Evolutionary conservation across 2,888 invertebrate species (phyloP).

Genomic region (Geophilus truncorum): DNA sequence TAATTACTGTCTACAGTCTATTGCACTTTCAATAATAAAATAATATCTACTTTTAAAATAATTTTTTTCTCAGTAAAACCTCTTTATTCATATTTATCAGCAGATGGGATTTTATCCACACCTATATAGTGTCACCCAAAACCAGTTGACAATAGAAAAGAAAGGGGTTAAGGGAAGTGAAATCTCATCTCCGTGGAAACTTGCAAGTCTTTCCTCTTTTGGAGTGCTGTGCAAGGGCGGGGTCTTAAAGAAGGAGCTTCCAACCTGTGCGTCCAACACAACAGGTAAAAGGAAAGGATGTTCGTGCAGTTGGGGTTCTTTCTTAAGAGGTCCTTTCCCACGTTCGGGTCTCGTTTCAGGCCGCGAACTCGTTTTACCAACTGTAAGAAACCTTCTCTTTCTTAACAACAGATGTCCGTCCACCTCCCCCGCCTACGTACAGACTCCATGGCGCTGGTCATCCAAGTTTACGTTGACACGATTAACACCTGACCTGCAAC

Average conservation of each 20-base stretch:
- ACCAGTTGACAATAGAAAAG: not conserved
- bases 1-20: too few species aligned
- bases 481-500: not conserved
- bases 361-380: slow-evolving; percentile 6
- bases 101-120: not conserved
- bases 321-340: not conserved
- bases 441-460: slow-evolving; percentile 15
- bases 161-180: slow-evolving; percentile 22
- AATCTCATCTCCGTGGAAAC: slow-evolving; percentile 27
- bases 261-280: not conserved
- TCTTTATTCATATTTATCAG: not conserved
- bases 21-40: too few species aligned
- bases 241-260: not conserved
- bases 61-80: too few species aligned
- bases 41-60: too few species aligned
- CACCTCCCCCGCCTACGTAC: not conserved
- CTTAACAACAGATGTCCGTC: slow-evolving; percentile 2
- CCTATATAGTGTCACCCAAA: not conserved
- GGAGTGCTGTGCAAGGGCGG: not conserved
- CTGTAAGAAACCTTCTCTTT: not conserved
- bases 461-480: slow-evolving; percentile 6
- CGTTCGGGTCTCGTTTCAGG: slow-evolving; percentile 21
- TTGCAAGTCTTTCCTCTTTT: slow-evolving; percentile 18
- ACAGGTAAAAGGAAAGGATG: not conserved
- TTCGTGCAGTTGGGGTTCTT: not conserved